phyloP scores from a whole-genome alignment of 2,888 invertebrate species.

The Chrysolina haemoptera region DNA sequence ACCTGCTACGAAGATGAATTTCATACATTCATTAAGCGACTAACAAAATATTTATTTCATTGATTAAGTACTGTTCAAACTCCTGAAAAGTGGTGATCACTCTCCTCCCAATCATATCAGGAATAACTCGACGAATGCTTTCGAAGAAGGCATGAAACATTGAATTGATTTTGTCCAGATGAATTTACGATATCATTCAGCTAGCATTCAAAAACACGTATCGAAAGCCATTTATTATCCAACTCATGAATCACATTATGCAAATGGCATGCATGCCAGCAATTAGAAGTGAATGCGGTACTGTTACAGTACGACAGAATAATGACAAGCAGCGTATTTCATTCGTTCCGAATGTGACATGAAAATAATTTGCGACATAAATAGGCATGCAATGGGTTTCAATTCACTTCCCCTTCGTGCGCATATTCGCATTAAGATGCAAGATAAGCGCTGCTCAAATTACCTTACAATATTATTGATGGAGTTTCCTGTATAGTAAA shows the following conservation, averaged over 20 bases:
- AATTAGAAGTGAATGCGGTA: constrained; percentile 26
- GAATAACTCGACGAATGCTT: no score
- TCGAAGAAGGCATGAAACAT: no score
- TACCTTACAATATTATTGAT: constrained; percentile 21
- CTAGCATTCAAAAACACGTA: constrained; percentile 6
- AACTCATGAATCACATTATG: constrained; percentile 19
- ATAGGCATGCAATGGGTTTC: constrained; percentile 16
- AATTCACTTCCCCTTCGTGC: constrained; percentile 26
- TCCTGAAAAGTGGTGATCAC: not conserved
- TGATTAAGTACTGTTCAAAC: not conserved
- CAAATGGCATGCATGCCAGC: constrained; percentile 7
- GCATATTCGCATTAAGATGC: constrained; percentile 24
- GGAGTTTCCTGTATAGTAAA: constrained; percentile 19
- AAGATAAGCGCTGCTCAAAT: constrained; percentile 24
- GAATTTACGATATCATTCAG: no score
- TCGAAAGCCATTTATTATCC: constrained; percentile 11
- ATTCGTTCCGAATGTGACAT: constrained; percentile 18
- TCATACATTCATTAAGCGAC: no score
- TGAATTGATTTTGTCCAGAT: no score
- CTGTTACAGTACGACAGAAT: constrained; percentile 21
- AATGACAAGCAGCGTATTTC: constrained; percentile 14
- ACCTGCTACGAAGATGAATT: no score
- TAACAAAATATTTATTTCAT: no score
- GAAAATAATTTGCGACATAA: constrained; percentile 20
- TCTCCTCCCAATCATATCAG: no score